A percentile compares a stretch with the other conserved stretches of the same genome.
Conservation (phyloP, 1,140 invertebrate genomes). For the Chrysopa pallens region DNA sequence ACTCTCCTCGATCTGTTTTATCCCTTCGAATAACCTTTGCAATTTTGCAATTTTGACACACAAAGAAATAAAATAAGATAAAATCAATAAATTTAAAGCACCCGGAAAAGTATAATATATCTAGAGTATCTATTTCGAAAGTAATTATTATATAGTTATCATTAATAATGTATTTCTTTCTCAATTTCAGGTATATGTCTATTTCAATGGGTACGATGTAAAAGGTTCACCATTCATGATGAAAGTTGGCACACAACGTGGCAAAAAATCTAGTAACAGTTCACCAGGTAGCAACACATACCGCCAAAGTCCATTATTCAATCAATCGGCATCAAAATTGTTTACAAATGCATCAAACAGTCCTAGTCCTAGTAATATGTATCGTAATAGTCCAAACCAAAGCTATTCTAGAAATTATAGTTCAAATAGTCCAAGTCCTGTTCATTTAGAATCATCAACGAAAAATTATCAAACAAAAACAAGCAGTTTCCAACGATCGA, state of each 20-base stretch:
- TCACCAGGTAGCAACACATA: slow-evolving; percentile 11
- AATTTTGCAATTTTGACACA: too few relatives aligned
- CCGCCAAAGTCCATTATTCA: slow-evolving; percentile 5
- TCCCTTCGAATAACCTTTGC: too few relatives aligned
- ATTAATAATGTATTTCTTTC: slow-evolving; percentile 5
- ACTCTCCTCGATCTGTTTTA: too few relatives aligned
- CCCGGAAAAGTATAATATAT: too few relatives aligned
- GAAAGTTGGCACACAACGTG: slow-evolving; percentile 49
- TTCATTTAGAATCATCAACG: background rate
- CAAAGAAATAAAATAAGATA: too few relatives aligned
- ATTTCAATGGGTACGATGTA: slow-evolving; percentile 92
- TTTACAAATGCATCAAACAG: background rate
- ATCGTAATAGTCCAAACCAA: background rate
- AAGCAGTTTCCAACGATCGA: background rate
- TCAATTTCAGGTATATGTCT: slow-evolving; percentile 61
- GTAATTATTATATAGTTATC: background rate
- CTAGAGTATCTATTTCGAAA: too few relatives aligned
- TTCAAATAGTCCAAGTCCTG: background rate
- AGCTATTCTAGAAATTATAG: background rate
- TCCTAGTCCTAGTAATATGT: background rate
- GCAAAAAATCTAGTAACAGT: slow-evolving; percentile 21
- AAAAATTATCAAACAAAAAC: background rate
- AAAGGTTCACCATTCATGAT: slow-evolving; percentile 74
- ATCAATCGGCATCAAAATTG: background rate
- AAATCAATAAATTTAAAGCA: too few relatives aligned